Base-by-base conservation (phyloP, 2,888 invertebrate species). In the Pyrocoelia pectoralis region DNA sequence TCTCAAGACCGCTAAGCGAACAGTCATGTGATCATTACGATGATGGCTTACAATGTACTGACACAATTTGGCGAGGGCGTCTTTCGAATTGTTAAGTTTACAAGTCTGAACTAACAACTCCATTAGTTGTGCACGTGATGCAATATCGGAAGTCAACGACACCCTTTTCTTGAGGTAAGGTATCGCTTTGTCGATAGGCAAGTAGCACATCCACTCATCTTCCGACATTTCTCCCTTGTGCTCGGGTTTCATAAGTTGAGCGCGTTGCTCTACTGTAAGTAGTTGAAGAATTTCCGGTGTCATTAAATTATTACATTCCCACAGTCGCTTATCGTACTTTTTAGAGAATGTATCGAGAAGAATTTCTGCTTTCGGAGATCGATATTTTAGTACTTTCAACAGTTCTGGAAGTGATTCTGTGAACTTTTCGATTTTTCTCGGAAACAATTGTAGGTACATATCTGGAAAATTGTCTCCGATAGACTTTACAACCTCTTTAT, bases 11-110 rank as follows among this genome's bases (percentile, higher is more conserved):
- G 6, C 4, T n/a, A 6, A 2, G 1, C 59, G 5, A 4, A 65
- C 56, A 0, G 19, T 12, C 6, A 19, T 1, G n/a, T 53, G 24
- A 43, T 65, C 65, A 38, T 60, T 60, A 8, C 55, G 43, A 13
- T 65, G 65, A 12, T 53, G 28, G 14, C 41, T 48, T 6, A 56
- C 13, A 10, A 65, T 29, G 40, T 65, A 60, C n/a, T 59, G 51
- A 13, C 56, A 65, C 46, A 65, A 38, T 0, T 49, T 19, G 12
- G 28, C 10, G 13, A 65, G 52, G 4, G 56, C 56, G 4, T 1
- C 14, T 18, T 13, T 28, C 15, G 60, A 18, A 10, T 60, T 50
- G 51, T 61, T 61, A 10, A 61, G 14, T 46, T 52, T 56, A 14
- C 61, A 61, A 12, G 61, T 61, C 33, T 56, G 29, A 1, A 56